Evolutionary conservation across 2,113 vertebrate genomes (phyloP).

Genomic region (Paradisaea rubra): DNA sequence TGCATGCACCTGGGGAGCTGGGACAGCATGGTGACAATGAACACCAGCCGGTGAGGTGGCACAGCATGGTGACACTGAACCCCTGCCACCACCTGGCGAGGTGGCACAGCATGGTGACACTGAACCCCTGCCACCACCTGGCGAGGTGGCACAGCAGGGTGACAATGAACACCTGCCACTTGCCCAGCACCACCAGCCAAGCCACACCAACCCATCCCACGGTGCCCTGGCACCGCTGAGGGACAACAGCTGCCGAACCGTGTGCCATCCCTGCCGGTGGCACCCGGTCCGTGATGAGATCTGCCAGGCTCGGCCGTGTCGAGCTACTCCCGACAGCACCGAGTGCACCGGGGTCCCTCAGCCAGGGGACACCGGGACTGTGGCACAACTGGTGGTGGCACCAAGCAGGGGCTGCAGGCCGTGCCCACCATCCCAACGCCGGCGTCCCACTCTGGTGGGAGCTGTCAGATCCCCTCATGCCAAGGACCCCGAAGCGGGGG

Average conservation of each 20-base stretch:
- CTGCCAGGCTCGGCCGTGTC: neutral
- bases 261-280: neutral
- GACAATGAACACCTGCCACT: neutral
- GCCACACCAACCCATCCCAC: accelerated
- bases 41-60: accelerated
- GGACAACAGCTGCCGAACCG: neutral
- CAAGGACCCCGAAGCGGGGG: neutral
- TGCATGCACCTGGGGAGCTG: too few species aligned
- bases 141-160: neutral
- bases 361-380: neutral
- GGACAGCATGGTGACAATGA: neutral
- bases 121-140: neutral
- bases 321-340: neutral
- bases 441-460: neutral
- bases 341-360: neutral
- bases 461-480: neutral
- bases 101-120: neutral
- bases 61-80: neutral
- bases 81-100: accelerated
- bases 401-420: neutral
- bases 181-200: neutral
- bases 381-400: neutral
- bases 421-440: neutral
- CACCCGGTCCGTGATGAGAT: neutral
- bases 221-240: too few species aligned